A percentile compares a stretch with the other conserved stretches of the same genome.
Evolutionary conservation across 2,888 invertebrate genomes (phyloP).

Genomic region (Rosalia funebris): DNA sequence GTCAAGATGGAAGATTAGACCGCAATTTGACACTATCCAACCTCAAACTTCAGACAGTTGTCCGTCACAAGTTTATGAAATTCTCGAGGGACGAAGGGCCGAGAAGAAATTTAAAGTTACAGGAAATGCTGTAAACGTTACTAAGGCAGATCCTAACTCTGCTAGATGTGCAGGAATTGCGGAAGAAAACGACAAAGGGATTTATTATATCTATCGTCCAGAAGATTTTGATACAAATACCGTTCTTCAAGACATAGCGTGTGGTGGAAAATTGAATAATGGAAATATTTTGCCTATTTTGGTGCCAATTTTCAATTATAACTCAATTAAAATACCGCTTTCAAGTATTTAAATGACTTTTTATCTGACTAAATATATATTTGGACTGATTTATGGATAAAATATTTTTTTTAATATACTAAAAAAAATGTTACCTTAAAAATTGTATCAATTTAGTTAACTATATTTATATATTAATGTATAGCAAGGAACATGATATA

Average conservation of each 20-base stretch:
- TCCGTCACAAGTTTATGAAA: conserved; percentile 55
- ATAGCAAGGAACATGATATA: too few relatives aligned
- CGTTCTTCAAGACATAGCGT: conserved; percentile 70
- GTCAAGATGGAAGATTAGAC: conserved; percentile 61
- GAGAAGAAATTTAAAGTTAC: conserved; percentile 50
- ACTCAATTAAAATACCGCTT: too few relatives aligned
- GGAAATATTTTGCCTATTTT: conserved; percentile 72
- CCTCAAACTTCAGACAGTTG: conserved; percentile 39
- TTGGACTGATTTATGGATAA: too few relatives aligned
- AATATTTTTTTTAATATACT: too few relatives aligned
- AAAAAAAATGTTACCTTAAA: too few relatives aligned
- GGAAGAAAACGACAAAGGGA: conserved; percentile 62
- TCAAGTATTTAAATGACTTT: too few relatives aligned
- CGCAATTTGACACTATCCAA: conserved; percentile 57
- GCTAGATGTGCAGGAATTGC: conserved; percentile 25
- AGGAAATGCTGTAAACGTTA: too few relatives aligned
- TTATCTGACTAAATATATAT: too few relatives aligned
- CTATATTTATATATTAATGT: too few relatives aligned
- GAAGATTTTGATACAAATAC: conserved; percentile 71
- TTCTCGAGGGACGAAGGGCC: conserved; percentile 48
- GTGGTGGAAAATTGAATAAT: conserved; percentile 72
- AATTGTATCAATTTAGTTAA: too few relatives aligned
- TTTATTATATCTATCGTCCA: conserved; percentile 74
- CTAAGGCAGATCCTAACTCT: conserved; percentile 30
- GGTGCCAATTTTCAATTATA: conserved; percentile 72